Evolutionary conservation across 2,888 invertebrate species (phyloP).

Genomic region (Drosophila rubida): DNA sequence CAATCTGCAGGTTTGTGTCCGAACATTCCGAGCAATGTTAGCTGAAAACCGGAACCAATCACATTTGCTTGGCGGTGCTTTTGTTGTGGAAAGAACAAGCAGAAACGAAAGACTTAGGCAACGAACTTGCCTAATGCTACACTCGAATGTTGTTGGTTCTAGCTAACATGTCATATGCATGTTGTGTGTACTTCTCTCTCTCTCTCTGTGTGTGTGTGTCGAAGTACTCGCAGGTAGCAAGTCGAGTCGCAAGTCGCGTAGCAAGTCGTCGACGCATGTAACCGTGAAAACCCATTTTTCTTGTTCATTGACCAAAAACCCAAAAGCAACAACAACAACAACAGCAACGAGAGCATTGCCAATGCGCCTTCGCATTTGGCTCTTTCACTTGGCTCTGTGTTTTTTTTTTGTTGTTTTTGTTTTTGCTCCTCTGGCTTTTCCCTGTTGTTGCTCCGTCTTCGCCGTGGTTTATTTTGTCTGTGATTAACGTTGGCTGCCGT

Average conservation of each 20-base stretch:
- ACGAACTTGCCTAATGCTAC: conserved; percentile 51
- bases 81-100: conserved; percentile 1
- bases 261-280: conserved; percentile 67
- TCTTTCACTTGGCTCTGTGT: conserved; percentile 62
- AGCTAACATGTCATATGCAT: conserved; percentile 58
- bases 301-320: conserved; percentile 79
- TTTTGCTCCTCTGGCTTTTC: no score
- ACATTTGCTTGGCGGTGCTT: conserved; percentile 1
- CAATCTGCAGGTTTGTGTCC: not conserved
- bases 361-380: conserved; percentile 50
- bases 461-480: conserved; percentile 60
- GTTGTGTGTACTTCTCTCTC: conserved; percentile 31
- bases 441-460: not conserved
- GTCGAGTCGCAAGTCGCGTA: not conserved
- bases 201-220: conserved; percentile 9
- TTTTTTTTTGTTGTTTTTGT: not conserved
- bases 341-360: conserved; percentile 28
- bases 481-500: conserved; percentile 69
- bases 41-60: conserved; percentile 2
- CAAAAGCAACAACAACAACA: conserved; percentile 33
- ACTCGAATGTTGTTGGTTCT: conserved; percentile 18
- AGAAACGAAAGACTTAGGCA: conserved; percentile 58
- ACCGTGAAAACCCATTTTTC: conserved; percentile 80
- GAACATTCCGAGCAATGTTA: not conserved
- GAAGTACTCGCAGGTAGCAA: conserved; percentile 34